Conservation (phyloP, 2,113 vertebrate species). For the Atractosteus spatula region DNA sequence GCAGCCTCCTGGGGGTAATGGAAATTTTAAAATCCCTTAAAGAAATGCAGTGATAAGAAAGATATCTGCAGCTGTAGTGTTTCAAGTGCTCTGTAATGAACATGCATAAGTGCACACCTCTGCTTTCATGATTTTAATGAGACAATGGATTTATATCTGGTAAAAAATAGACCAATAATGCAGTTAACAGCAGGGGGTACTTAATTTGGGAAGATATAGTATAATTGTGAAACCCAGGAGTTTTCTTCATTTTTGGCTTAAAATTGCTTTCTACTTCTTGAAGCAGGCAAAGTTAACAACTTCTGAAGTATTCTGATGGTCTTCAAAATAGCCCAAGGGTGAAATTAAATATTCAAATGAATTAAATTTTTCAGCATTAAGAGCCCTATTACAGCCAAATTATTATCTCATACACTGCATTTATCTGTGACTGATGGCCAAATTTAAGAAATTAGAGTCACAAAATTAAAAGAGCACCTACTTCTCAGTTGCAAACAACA, state of each 20-base stretch:
- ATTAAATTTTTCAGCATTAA: not conserved
- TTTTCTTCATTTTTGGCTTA: no score
- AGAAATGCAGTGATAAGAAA: no score
- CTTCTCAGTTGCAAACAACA: not conserved
- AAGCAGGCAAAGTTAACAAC: not conserved
- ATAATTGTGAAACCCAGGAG: not conserved
- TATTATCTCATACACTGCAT: not conserved
- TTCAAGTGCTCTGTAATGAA: no score
- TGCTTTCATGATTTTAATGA: not conserved
- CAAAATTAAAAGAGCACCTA: not conserved
- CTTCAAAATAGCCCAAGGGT: not conserved
- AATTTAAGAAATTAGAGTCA: not conserved
- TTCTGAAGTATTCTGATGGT: not conserved
- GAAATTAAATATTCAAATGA: constrained; percentile 2
- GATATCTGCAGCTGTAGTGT: no score
- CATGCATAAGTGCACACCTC: no score
- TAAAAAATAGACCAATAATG: not conserved
- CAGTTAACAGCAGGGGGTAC: not conserved
- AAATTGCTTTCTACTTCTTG: not conserved
- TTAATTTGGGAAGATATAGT: not conserved
- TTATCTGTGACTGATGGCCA: not conserved
- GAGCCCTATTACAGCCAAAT: not conserved
- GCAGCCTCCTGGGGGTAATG: no score
- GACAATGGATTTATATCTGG: not conserved
- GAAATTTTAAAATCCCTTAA: no score